These are phyloP conservation scores for Cygnus olor DNA, from an alignment of 2,797 vertebrate species.

Conservation along the genomic window DNA sequence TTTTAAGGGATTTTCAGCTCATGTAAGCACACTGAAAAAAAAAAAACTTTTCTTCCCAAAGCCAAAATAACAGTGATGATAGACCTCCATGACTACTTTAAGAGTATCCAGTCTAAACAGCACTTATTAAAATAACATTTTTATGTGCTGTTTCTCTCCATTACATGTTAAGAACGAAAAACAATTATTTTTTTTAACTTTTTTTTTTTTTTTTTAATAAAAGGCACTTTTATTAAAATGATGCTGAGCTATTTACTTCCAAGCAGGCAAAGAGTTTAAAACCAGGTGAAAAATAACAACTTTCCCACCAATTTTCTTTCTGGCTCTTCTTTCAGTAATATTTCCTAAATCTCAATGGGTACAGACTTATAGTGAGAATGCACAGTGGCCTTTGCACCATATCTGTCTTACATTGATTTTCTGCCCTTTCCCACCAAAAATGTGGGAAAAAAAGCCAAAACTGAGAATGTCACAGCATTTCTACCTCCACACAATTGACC, in stretches of 20 bases:
- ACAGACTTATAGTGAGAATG: constrained; percentile 10
- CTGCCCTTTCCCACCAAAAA: neutral
- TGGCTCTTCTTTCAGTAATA: neutral
- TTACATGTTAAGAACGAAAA: constrained; percentile 53
- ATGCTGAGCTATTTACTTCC: constrained; percentile 6
- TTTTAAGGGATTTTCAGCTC: neutral
- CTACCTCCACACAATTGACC: neutral
- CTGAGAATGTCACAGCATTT: neutral
- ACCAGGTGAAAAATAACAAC: constrained; percentile 32
- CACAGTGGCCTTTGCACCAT: neutral
- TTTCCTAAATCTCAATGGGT: constrained; percentile 37
- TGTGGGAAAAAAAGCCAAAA: neutral
- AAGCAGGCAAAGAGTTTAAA: neutral
- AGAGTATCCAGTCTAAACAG: neutral
- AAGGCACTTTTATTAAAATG: neutral
- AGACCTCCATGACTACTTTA: neutral
- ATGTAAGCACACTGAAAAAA: neutral
- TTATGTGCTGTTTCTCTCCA: constrained; percentile 10
- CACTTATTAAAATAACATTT: neutral
- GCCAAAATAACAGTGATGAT: neutral
- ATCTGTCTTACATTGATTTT: constrained; percentile 55
- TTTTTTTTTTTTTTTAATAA: neutral
- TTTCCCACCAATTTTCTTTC: constrained; percentile 18
- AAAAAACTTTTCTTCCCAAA: neutral
- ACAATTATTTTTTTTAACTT: neutral